phyloP scores from a whole-genome alignment of 2,113 vertebrate species.

The Dascyllus trimaculatus region DNA sequence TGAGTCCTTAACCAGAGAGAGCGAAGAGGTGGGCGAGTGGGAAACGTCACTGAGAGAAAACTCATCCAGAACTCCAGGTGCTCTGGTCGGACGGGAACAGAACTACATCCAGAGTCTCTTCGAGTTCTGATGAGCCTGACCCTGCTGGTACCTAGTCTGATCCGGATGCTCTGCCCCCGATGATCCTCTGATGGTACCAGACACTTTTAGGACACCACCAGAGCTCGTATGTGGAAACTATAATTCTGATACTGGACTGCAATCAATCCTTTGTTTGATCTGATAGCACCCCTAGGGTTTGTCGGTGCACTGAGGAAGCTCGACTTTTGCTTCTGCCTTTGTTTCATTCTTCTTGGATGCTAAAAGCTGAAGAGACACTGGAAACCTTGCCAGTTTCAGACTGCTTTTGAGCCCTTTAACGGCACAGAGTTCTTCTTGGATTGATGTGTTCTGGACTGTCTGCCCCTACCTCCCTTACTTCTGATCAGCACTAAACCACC shows the following conservation, averaged over 20 bases:
- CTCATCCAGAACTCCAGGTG: neutral
- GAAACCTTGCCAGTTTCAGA: neutral
- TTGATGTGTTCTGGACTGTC: neutral
- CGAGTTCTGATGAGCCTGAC: neutral
- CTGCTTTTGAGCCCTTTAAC: neutral
- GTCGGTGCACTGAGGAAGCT: neutral
- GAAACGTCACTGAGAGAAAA: neutral
- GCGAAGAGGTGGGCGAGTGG: neutral
- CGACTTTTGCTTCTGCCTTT: neutral
- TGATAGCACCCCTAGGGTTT: neutral
- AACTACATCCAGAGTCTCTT: conserved; percentile 6
- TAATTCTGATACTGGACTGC: neutral
- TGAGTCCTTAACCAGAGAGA: conserved; percentile 5
- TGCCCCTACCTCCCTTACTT: too few species aligned
- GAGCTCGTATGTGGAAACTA: neutral
- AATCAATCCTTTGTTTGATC: neutral
- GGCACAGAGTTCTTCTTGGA: neutral
- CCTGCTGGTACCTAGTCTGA: neutral
- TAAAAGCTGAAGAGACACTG: neutral
- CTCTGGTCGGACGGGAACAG: neutral
- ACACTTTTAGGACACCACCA: neutral
- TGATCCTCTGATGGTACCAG: neutral
- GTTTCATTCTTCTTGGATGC: neutral
- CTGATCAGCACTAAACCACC: too few species aligned
- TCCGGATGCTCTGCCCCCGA: neutral